Evolutionary conservation across 2,797 vertebrate species (phyloP).

Genomic region (Sebastes kiyomatsui): DNA sequence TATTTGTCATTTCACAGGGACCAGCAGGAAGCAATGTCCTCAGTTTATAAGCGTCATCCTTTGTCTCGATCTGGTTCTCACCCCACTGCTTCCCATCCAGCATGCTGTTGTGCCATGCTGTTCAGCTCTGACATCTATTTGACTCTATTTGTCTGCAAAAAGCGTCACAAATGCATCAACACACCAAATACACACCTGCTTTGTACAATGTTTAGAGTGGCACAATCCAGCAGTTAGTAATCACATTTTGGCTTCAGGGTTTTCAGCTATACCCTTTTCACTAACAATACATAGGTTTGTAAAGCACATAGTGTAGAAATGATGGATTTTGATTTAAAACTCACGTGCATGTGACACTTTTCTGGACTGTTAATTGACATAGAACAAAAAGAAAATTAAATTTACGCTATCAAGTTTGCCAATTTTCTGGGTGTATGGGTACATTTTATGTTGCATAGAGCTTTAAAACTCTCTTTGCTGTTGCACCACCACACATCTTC

Average conservation of each 20-base stretch:
- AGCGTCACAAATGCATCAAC: background rate
- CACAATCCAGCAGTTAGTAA: background rate
- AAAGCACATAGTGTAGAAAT: background rate
- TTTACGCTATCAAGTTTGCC: background rate
- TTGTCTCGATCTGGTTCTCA: constrained; percentile 26
- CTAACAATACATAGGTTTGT: background rate
- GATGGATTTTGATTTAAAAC: background rate
- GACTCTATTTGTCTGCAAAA: constrained; percentile 8
- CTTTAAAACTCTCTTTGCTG: background rate
- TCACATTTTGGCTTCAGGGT: background rate
- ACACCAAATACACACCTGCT: background rate
- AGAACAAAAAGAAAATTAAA: background rate
- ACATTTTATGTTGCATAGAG: background rate
- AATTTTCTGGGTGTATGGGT: background rate
- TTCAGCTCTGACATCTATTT: constrained; percentile 18
- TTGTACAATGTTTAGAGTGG: background rate
- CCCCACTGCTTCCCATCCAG: constrained; percentile 8
- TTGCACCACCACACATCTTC: background rate
- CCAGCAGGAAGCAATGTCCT: constrained; percentile 37
- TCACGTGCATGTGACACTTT: background rate
- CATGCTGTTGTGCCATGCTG: constrained; percentile 15
- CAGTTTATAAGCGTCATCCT: constrained; percentile 23
- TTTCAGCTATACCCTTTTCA: background rate
- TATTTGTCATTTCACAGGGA: constrained; percentile 18
- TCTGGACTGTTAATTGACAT: background rate